These are phyloP conservation scores for Lepidurus apus DNA, from an alignment of 1,140 invertebrate species.

Conservation along the genomic window DNA sequence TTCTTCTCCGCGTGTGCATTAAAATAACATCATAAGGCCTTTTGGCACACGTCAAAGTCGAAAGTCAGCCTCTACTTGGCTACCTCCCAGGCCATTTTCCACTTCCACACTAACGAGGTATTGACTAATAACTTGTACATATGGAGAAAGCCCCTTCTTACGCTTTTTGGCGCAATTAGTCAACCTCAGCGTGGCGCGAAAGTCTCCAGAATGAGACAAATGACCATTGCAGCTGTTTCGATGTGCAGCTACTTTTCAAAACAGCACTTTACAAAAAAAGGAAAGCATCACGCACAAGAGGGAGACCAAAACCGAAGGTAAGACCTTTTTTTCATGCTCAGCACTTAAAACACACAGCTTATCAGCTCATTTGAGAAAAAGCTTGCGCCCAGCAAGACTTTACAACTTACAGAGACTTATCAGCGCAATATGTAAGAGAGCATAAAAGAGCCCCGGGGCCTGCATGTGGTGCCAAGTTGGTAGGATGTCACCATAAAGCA, in stretches of 20 bases:
- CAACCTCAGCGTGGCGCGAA: background rate
- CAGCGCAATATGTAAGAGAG: slow-evolving; percentile 1
- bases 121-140: slow-evolving; percentile 6
- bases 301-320: too few relatives aligned
- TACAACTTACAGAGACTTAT: background rate
- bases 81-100: background rate
- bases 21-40: background rate
- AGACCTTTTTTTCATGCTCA: too few relatives aligned
- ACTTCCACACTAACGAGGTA: background rate
- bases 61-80: background rate
- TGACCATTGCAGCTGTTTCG: background rate
- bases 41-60: background rate
- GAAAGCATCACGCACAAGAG: background rate
- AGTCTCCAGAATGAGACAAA: background rate
- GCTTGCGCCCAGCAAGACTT: background rate
- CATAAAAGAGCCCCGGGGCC: background rate
- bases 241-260: background rate
- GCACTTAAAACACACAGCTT: background rate
- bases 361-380: background rate
- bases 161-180: background rate
- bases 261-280: background rate
- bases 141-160: background rate
- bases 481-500: slow-evolving; percentile 8
- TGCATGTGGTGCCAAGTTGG: slow-evolving; percentile 7
- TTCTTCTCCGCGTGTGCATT: background rate